Evolutionary conservation across 2,113 vertebrate genomes (phyloP).

Genomic region (Abramis brama): DNA sequence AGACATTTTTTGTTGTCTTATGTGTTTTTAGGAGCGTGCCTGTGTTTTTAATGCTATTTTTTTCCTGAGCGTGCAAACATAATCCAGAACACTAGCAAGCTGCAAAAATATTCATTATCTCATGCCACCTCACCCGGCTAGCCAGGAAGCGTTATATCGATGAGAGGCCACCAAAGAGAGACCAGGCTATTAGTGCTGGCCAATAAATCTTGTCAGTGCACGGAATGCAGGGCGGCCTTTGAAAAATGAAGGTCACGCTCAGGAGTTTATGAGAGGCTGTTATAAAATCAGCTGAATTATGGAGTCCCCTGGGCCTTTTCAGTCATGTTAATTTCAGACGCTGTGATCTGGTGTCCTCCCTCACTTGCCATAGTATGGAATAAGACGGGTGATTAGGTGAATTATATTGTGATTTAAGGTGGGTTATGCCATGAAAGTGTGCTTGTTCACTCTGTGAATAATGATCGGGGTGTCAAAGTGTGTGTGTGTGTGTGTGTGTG

Average conservation of each 20-base stretch:
- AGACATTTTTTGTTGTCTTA: background rate
- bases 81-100: conserved; percentile 27
- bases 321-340: conserved; percentile 65
- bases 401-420: conserved; percentile 39
- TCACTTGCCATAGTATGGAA: conserved; percentile 25
- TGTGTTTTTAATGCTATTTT: background rate
- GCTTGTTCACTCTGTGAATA: conserved; percentile 33
- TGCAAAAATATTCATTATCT: conserved; percentile 74
- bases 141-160: conserved; percentile 72
- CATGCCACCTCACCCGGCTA: conserved; percentile 61
- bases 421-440: conserved; percentile 29
- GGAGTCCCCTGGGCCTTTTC: conserved; percentile 59
- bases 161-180: conserved; percentile 72
- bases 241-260: conserved; percentile 80
- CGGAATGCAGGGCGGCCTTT: conserved; percentile 64
- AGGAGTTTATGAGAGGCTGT: conserved; percentile 72
- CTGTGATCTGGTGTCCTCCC: conserved; percentile 23
- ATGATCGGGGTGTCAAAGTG: conserved; percentile 21
- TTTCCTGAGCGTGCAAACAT: conserved; percentile 16
- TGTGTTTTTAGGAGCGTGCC: background rate
- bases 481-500: conserved; percentile 1
- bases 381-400: conserved; percentile 28
- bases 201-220: conserved; percentile 80
- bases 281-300: conserved; percentile 74
- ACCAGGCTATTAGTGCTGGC: conserved; percentile 74